A percentile compares a stretch with the other conserved stretches of the same genome.
These are phyloP conservation scores for Hirudinaria manillensis DNA, from an alignment of 2,888 invertebrate species.

Conservation along the genomic window DNA sequence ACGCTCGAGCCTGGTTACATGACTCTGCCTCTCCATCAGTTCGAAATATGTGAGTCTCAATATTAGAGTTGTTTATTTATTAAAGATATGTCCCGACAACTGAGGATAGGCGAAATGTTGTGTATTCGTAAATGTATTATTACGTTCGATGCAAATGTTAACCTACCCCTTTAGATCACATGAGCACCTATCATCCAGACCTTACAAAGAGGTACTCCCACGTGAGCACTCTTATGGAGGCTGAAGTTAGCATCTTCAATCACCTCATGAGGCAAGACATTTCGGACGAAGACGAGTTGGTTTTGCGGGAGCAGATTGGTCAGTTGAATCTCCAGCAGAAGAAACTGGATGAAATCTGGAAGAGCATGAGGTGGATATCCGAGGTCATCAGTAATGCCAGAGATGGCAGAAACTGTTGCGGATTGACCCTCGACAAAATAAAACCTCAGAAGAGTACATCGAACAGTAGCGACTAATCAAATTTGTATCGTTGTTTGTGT, in stretches of 20 bases:
- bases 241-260: conserved; percentile 61
- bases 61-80: neutral
- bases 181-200: conserved; percentile 84
- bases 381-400: conserved; percentile 88
- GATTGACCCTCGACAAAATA: conserved; percentile 49
- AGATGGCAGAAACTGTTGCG: conserved; percentile 61
- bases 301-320: conserved; percentile 59
- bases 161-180: conserved; percentile 68
- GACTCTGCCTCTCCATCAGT: conserved; percentile 78
- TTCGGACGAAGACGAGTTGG: conserved; percentile 62
- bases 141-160: too few relatives aligned
- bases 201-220: conserved; percentile 85
- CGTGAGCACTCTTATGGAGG: conserved; percentile 83
- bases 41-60: conserved; percentile 59
- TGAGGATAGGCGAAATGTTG: too few relatives aligned
- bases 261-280: conserved; percentile 13
- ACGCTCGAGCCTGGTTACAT: conserved; percentile 76
- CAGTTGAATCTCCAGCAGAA: conserved; percentile 78
- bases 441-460: neutral
- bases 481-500: too few relatives aligned
- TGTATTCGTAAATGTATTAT: too few relatives aligned
- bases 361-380: conserved; percentile 88
- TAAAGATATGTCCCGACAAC: neutral
- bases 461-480: conserved; percentile 2
- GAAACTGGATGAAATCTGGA: conserved; percentile 83